Base-by-base conservation (phyloP, 2,797 vertebrate species). In the Tenualosa ilisha region DNA sequence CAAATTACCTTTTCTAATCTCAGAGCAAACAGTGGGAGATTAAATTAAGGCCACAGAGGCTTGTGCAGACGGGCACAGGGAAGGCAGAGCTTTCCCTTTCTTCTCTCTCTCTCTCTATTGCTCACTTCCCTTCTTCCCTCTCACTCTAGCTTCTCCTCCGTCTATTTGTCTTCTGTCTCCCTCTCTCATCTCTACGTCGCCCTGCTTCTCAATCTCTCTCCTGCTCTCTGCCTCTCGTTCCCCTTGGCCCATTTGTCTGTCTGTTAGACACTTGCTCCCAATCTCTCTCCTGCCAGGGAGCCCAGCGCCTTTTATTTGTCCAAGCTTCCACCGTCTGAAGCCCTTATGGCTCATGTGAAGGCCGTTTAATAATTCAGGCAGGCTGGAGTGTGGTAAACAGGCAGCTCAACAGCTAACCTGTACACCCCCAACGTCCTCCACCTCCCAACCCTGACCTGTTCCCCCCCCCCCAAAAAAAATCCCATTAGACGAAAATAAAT, bases 401-500 rank as follows among this genome's bases (percentile, higher is more conserved):
- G 89, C 89, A 90, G 90, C 91, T 91, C 65, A 79, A 86, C 90
- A 90, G 84, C 81, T 81, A 84, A 82, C 72, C 72, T 79, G 17
- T 15, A 72, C 12, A 72, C 26, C 61, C 9, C 61, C 1, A 26
- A 12, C 63, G 9, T 12, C 31, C 72, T 5, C 15, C 37, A 6
- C 40, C 72, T 17, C 15, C 40, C 17, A 22, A 4, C 54, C 54
- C 17, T 17, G 20, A 56, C 54, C 54, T 22, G 12, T 72, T 31
- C 40, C 31, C 26, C 54, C 46, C 72, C 40, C 40, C 91, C 81
- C 88, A 87, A 90, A 0, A 31, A 31, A 85, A 94, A 95, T 93
- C 92, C 93, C 93, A 95, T 95, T 95, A 94, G 90, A 89, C 85
- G 86, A 89, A 89, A 86, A 93, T 93, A 90, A 94, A 94, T 95